Evolutionary conservation across 1,140 invertebrate species (phyloP).

Genomic region (Halictus rubicundus): DNA sequence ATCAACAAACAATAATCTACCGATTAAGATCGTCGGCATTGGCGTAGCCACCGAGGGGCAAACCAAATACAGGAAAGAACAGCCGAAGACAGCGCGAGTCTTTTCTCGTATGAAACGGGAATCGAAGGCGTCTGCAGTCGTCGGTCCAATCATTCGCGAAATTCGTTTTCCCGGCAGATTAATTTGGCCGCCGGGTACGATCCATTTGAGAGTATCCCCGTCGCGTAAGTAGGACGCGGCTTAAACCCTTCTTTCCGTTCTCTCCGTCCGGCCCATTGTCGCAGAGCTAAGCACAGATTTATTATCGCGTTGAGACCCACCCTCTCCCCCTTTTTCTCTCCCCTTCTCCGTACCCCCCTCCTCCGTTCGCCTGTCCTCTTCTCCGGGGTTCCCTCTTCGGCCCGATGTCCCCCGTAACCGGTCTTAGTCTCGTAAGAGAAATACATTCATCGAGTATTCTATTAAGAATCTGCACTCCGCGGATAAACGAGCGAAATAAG

Average conservation of each 20-base stretch:
- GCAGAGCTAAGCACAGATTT: constrained; percentile 73
- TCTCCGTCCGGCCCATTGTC: constrained; percentile 67
- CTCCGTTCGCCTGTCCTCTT: constrained; percentile 19
- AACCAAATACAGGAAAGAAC: no score
- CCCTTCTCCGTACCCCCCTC: constrained; percentile 16
- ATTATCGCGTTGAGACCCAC: constrained; percentile 67
- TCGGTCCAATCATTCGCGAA: constrained; percentile 51
- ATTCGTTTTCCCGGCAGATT: constrained; percentile 62
- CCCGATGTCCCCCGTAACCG: constrained; percentile 53
- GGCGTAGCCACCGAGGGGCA: no score
- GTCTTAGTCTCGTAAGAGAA: constrained; percentile 69
- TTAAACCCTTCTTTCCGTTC: constrained; percentile 72
- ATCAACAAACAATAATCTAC: no score
- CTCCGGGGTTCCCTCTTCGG: background rate
- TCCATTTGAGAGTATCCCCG: constrained; percentile 69
- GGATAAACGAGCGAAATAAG: constrained; percentile 70
- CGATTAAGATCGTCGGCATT: no score
- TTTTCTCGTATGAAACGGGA: constrained; percentile 4
- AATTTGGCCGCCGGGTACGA: constrained; percentile 65
- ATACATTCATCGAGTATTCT: constrained; percentile 75
- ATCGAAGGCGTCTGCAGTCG: constrained; percentile 52
- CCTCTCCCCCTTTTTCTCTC: constrained; percentile 27
- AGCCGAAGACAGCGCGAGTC: no score
- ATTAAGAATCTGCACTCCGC: constrained; percentile 72
- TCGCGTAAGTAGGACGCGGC: constrained; percentile 67